Evolutionary conservation across 1,140 invertebrate species (phyloP), one percentile per base, ranked within the genome.

Genomic region (honey bee (Apis mellifera)): DNA sequence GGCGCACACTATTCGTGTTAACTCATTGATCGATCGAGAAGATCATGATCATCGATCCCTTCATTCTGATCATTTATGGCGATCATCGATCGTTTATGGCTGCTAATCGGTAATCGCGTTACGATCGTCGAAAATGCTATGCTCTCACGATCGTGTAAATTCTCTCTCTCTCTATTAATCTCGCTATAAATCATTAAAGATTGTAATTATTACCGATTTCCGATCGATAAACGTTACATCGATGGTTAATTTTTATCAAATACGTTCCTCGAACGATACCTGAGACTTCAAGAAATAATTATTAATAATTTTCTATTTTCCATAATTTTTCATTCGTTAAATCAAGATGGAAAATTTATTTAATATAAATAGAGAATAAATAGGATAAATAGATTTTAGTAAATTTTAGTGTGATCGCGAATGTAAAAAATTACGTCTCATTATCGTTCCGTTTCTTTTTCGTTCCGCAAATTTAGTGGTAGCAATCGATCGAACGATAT

Each of bases 181-280:
- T 73, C 21, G 4, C 55, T 4, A 5, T 23, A 48, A 74, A 74
- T n/a, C 57, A 15, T 42, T 74, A 74, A 74, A 74, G 57, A 60
- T 42, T 59, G 57, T 74, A 42, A 74, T 74, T 74, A 50, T 23
- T n/a, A 13, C 8, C 32, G 17, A 42, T 42, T 42, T 42, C 32
- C 32, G 52, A 73, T 73, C 57, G 71, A 5, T 11, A 55, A 1
- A 17, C 55, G 71, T 17, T 70, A 12, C 55, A 17, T 2, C 8
- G 9, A 50, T 19, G 9, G 9, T n/a, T 12, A 15, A 60, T 73
- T 32, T 32, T 32, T 3, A 59, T 52, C 66, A 5, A 23, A 23
- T 23, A n/a, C 7, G n/a, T 23, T 52, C 48, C 50, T 2, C 21
- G 21, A n/a, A 50, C 12, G 42, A 13, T 7, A 42, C 4, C 32